A percentile compares a stretch with the other conserved stretches of the same genome.
Evolutionary conservation across 2,888 invertebrate genomes (phyloP).

Genomic region (Melipona bicolor): DNA sequence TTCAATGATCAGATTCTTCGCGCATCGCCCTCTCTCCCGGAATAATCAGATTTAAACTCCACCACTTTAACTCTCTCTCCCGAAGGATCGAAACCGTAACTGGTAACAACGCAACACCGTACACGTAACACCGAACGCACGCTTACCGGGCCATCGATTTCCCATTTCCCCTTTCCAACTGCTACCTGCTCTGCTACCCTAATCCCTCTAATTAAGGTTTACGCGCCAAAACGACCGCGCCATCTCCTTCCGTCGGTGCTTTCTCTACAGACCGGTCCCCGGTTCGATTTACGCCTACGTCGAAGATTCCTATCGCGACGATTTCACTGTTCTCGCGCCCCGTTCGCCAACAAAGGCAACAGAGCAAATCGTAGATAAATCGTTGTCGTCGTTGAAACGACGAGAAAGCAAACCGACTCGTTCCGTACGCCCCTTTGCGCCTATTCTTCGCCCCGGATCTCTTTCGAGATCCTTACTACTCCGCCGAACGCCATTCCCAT

Average conservation of each 20-base stretch:
- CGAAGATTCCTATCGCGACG: not conserved
- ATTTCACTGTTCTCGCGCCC: constrained; percentile 12
- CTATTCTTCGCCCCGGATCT: not conserved
- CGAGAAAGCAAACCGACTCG: not conserved
- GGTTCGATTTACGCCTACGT: not conserved
- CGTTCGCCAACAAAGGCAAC: not conserved
- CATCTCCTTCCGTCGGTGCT: constrained; percentile 26
- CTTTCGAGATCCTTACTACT: constrained; percentile 4
- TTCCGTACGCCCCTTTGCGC: not conserved
- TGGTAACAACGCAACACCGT: constrained; percentile 1
- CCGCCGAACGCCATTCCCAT: not conserved
- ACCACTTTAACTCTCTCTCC: not conserved
- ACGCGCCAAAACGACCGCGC: constrained; percentile 9
- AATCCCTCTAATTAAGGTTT: constrained; percentile 47
- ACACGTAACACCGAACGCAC: not conserved
- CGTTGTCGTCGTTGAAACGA: not conserved
- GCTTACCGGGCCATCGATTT: constrained; percentile 43
- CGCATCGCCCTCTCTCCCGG: not conserved
- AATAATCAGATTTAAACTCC: constrained; percentile 29
- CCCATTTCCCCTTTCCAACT: constrained; percentile 46
- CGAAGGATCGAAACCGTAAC: constrained; percentile 2
- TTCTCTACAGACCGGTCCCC: not conserved
- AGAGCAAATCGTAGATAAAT: not conserved
- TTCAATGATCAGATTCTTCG: not conserved
- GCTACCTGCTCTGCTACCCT: constrained; percentile 13